Conservation (phyloP, 2,113 vertebrate genomes). For the Pagrus major region DNA sequence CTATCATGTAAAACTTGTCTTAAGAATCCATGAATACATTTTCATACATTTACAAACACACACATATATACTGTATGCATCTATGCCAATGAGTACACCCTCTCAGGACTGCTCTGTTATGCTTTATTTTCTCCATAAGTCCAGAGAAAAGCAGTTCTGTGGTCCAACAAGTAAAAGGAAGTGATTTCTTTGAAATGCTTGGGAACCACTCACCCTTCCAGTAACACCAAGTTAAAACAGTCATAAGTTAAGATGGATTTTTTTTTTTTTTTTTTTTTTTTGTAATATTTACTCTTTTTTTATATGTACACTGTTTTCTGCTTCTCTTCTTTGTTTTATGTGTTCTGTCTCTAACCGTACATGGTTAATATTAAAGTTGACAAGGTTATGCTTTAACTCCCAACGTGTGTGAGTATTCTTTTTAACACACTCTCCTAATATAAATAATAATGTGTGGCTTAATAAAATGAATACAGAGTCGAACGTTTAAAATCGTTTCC, state of each 20-base stretch:
- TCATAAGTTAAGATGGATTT: conserved; percentile 37
- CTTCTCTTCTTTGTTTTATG: conserved; percentile 67
- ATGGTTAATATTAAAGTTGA: conserved; percentile 85
- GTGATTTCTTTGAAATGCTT: conserved; percentile 10
- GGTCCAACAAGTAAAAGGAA: conserved; percentile 21
- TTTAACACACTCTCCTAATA: background rate
- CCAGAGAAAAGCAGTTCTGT: conserved; percentile 20
- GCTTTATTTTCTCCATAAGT: conserved; percentile 19
- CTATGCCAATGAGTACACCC: conserved; percentile 50
- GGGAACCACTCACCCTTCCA: conserved; percentile 31
- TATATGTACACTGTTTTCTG: conserved; percentile 74
- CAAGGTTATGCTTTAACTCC: conserved; percentile 70
- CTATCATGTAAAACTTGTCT: conserved; percentile 2
- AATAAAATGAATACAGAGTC: too few relatives aligned
- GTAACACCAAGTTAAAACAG: conserved; percentile 35
- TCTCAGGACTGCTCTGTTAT: conserved; percentile 62
- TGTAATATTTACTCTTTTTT: conserved; percentile 65
- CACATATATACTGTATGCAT: background rate
- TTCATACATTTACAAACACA: background rate
- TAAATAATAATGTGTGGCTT: too few relatives aligned
- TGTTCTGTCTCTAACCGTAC: conserved; percentile 82
- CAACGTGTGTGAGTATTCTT: background rate
- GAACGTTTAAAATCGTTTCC: too few relatives aligned
- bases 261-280: conserved; percentile 39
- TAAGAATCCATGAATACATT: conserved; percentile 12